Percentiles rank a stretch among this genome's conserved stretches.
phyloP scores from a whole-genome alignment of 1,140 invertebrate species.

The Nebria ingens region DNA sequence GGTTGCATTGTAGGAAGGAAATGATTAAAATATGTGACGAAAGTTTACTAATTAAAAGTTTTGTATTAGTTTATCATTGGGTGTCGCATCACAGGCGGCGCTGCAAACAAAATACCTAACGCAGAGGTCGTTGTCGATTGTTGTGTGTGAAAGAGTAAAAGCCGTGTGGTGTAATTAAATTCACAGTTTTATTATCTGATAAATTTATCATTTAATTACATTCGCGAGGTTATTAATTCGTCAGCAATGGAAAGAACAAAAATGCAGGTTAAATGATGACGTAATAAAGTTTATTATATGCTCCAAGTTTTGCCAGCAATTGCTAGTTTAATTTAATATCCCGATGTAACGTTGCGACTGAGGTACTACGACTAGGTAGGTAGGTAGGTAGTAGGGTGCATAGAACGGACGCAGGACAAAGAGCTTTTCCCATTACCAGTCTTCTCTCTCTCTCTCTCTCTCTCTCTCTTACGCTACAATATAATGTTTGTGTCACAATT shows the following conservation, averaged over 20 bases:
- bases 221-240: slow-evolving; percentile 19
- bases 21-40: not conserved
- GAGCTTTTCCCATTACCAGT: slow-evolving; percentile 9
- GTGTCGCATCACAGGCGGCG: not conserved
- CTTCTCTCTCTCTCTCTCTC: not conserved
- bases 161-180: slow-evolving; percentile 3
- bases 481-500: slow-evolving; percentile 28
- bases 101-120: too few relatives aligned
- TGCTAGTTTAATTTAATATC: slow-evolving; percentile 25
- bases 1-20: too few relatives aligned
- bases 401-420: too few relatives aligned
- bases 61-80: not conserved
- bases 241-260: slow-evolving; percentile 15
- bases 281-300: slow-evolving; percentile 20
- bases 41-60: not conserved
- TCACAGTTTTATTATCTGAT: slow-evolving; percentile 9
- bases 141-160: too few relatives aligned
- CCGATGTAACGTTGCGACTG: slow-evolving; percentile 8
- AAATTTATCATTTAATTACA: slow-evolving; percentile 17
- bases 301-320: slow-evolving; percentile 20
- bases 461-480: slow-evolving; percentile 11
- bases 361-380: too few relatives aligned
- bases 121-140: too few relatives aligned
- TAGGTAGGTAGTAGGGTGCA: too few relatives aligned
- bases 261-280: slow-evolving; percentile 15